Evolutionary conservation across 2,888 invertebrate genomes (phyloP).

Genomic region (Hololepta plana): DNA sequence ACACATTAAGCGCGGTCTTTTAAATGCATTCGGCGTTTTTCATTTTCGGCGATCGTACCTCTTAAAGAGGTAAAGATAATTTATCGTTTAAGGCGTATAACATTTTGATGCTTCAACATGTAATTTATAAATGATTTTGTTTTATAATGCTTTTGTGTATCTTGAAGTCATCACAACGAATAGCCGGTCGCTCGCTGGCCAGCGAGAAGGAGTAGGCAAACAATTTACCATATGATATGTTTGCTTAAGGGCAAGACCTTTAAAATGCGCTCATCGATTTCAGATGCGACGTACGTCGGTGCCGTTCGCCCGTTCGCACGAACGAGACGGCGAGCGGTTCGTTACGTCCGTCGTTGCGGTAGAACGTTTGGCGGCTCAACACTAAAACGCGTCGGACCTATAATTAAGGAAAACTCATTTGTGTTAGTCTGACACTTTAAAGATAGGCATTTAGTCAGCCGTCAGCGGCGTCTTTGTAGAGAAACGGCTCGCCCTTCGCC

Average conservation of each 20-base stretch:
- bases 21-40: conserved; percentile 6
- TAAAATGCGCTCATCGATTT: conserved; percentile 14
- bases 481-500: too few species aligned
- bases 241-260: conserved; percentile 29
- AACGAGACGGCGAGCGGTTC: too few species aligned
- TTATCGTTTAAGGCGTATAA: conserved; percentile 28
- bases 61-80: conserved; percentile 22
- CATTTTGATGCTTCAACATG: conserved; percentile 29
- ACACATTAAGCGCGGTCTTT: too few species aligned
- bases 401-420: conserved; percentile 32
- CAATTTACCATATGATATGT: conserved; percentile 31
- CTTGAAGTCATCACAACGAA: conserved; percentile 24
- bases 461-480: conserved; percentile 29
- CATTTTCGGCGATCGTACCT: conserved; percentile 7
- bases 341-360: conserved; percentile 12
- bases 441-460: conserved; percentile 32
- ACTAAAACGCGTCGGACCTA: conserved; percentile 28
- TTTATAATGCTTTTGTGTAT: conserved; percentile 27
- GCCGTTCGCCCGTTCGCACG: conserved; percentile 6
- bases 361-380: conserved; percentile 21
- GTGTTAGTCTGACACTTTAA: conserved; percentile 30
- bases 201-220: conserved; percentile 22
- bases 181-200: conserved; percentile 19
- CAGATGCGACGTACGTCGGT: conserved; percentile 3
- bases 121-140: conserved; percentile 30